Evolutionary conservation across 2,113 vertebrate species (phyloP).

Genomic region (Geothlypis trichas): DNA sequence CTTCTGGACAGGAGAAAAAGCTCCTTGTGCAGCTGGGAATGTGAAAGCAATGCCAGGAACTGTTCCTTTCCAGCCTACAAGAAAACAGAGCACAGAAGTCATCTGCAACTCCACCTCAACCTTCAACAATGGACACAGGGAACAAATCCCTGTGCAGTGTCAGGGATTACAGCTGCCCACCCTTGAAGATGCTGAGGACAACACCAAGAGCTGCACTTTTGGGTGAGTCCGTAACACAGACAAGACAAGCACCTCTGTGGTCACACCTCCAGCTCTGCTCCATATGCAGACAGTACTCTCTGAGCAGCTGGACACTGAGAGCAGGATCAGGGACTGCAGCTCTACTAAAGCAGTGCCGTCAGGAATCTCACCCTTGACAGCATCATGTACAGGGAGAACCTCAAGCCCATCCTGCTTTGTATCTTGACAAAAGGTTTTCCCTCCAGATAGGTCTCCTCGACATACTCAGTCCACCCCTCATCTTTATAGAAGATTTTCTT

Average conservation of each 20-base stretch:
- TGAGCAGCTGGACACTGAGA: background rate
- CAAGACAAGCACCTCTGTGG: background rate
- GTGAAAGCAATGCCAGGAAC: background rate
- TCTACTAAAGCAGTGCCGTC: background rate
- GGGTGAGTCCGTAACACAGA: background rate
- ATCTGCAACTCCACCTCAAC: background rate
- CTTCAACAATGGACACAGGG: background rate
- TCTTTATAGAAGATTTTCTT: background rate
- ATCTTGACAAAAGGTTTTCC: background rate
- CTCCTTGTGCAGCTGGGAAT: background rate
- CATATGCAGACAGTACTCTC: background rate
- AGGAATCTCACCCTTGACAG: background rate
- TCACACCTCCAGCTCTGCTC: background rate
- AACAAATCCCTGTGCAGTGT: background rate
- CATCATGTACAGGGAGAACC: accelerated
- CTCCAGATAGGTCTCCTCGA: background rate
- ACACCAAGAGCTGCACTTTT: background rate
- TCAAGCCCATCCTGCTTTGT: background rate
- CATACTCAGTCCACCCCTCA: background rate
- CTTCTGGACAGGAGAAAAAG: background rate
- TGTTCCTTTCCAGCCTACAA: background rate
- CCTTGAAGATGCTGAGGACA: background rate
- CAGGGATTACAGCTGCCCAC: background rate
- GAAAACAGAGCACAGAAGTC: background rate
- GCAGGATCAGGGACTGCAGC: background rate